Evolutionary conservation across 2,888 invertebrate species (phyloP), one percentile per base, ranked within the genome.

Genomic region (Conchocele bisecta): DNA sequence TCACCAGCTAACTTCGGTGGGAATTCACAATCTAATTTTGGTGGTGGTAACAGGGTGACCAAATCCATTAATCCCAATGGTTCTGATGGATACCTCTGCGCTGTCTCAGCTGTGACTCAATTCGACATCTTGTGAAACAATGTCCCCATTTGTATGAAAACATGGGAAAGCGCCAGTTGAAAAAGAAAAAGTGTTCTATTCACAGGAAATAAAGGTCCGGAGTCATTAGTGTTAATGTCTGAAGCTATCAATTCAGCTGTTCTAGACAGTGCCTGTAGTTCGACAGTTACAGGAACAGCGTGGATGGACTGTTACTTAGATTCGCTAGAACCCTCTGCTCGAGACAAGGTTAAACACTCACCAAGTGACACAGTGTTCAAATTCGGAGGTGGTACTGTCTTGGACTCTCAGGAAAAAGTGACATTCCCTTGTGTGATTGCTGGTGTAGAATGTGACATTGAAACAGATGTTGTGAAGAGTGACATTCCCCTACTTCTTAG

Each of bases 71-170:
- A n/a, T n/a, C n/a, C n/a, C n/a, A n/a, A n/a, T n/a, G n/a, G n/a
- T n/a, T n/a, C n/a, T n/a, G n/a, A n/a, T n/a, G n/a, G n/a, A n/a
- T n/a, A 24, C 70, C 70, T 11, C 63, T 64, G 11, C 48, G 63
- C 2, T 63, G 53, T 41, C 46, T 44, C 5, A 67, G 63, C 29
- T 75, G 70, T 60, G 65, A 69, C 31, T 74, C 70, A 31, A 31
- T 74, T 28, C 33, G 67, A 46, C 70, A 74, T 65, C 29, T 65
- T 6, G 54, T 66, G 11, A 59, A 58, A 28, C 54, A 61, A 17
- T 68, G 64, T 67, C 73, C 73, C 13, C 58, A 73, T 51, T 63
- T 54, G 7, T 74, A 73, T 63, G 72, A 69, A 50, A 69, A 56
- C 35, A 46, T 69, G 24, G 13, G 35, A n/a, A 68, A 44, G 26